Conservation (phyloP, 2,113 vertebrate species). For the Oryzias javanicus region DNA sequence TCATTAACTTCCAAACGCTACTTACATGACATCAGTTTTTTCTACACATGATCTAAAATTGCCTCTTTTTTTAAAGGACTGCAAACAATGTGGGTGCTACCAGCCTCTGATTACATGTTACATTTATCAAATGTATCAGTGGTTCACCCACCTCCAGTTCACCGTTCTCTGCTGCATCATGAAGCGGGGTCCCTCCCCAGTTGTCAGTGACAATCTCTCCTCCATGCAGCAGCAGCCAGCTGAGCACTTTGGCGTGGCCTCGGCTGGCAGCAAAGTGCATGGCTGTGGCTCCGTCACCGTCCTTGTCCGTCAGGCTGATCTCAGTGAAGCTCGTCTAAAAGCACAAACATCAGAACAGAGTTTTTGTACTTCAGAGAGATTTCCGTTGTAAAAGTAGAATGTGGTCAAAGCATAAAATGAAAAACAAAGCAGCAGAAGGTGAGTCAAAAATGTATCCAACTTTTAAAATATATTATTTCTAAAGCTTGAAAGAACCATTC, state of each 20-base stretch:
- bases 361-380: neutral
- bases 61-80: neutral
- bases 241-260: slow-evolving; percentile 93
- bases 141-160: slow-evolving; percentile 86
- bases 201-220: slow-evolving; percentile 87
- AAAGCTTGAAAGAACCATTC: too few relatives aligned
- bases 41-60: neutral
- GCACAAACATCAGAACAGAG: neutral
- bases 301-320: slow-evolving; percentile 84
- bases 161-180: slow-evolving; percentile 93
- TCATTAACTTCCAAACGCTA: neutral
- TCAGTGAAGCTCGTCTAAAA: slow-evolving; percentile 88
- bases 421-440: neutral
- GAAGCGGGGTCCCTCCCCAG: slow-evolving; percentile 92
- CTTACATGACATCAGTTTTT: neutral
- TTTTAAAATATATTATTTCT: neutral
- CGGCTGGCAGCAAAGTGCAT: slow-evolving; percentile 97
- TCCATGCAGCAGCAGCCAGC: slow-evolving; percentile 94
- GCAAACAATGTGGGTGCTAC: neutral
- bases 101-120: neutral
- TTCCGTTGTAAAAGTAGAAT: neutral
- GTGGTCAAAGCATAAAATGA: accelerated
- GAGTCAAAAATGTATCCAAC: too few relatives aligned
- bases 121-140: neutral
- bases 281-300: slow-evolving; percentile 88